Base-by-base conservation (phyloP, 2,113 vertebrate genomes). In the Mionectes macconnelli region DNA sequence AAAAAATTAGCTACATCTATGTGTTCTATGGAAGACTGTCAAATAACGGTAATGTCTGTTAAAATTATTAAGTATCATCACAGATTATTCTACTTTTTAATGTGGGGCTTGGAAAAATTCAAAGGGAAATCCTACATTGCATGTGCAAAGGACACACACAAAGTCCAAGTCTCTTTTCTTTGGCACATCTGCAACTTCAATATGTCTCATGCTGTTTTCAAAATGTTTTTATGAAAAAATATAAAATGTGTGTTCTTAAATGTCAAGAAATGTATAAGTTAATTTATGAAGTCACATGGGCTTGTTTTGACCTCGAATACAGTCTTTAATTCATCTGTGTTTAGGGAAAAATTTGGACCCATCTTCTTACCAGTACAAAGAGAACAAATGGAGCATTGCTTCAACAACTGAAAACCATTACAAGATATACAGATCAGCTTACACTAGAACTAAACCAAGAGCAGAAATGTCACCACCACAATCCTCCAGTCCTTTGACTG, bases 21-120 rank as follows among this genome's bases (percentile, higher is more conserved):
- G 28, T 81, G 28, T 75, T 80, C 52, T 68, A 3, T 92, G 44
- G 67, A 80, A 49, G 35, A 40, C 40, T 90, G 50, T 81, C 79
- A 93, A 91, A 82, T 80, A 63, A 59, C 19, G 44, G 35, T 66
- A 88, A 67, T 0, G 8, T 74, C 62, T 94, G 76, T 69, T 89
- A 83, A 87, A 95, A 90, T 80, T 87, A 88, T 91, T 88, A 93
- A 56, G 80, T 52, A 63, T 53, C n/a, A 70, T 87, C 59, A 60
- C 13, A 60, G 56, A 75, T 89, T 78, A 80, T 92, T 92, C 23
- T 80, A 69, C 70, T 80, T 93, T 92, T 89, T 81, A 84, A 70
- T n/a, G 23, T 87, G 42, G 8, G 44, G 83, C 49, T 57, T 84
- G 66, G 57, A 72, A 89, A 94, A 93, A 85, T 67, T 88, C 33